Evolutionary conservation across 2,797 vertebrate species (phyloP).

Genomic region (Adrianichthys oophorus): DNA sequence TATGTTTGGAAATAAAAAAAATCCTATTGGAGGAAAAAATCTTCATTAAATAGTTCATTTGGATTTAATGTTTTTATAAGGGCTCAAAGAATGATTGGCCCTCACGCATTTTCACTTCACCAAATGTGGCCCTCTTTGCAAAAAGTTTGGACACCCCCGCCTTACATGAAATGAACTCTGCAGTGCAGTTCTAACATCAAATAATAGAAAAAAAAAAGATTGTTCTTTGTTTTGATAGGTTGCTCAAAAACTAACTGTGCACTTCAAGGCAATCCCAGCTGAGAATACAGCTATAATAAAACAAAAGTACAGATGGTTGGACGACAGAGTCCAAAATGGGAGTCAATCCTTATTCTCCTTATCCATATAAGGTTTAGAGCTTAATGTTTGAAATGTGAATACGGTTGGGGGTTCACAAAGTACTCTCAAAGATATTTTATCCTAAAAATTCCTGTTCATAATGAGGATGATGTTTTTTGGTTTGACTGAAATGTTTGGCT

Average conservation of each 20-base stretch:
- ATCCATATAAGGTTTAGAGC: background rate
- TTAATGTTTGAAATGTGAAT: background rate
- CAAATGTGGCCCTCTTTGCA: no score
- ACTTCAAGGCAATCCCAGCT: background rate
- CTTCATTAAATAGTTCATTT: no score
- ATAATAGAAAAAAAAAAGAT: no score
- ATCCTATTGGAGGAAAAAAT: no score
- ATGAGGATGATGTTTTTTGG: slow-evolving; percentile 24
- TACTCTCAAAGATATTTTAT: background rate
- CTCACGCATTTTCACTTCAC: no score
- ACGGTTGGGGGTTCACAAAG: background rate
- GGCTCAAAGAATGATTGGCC: no score
- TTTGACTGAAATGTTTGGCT: slow-evolving; percentile 46
- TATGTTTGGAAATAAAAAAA: no score
- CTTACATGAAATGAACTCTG: background rate
- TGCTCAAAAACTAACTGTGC: background rate
- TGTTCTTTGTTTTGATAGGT: background rate
- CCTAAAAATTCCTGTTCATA: background rate
- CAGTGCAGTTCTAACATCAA: no score
- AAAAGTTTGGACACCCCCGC: background rate
- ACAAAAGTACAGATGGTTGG: background rate
- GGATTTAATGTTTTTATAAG: no score
- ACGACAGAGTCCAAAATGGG: no score
- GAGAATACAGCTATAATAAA: background rate
- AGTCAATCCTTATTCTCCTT: background rate